Conservation (phyloP, 2,113 vertebrate species). For the Gobiocypris rarus region DNA sequence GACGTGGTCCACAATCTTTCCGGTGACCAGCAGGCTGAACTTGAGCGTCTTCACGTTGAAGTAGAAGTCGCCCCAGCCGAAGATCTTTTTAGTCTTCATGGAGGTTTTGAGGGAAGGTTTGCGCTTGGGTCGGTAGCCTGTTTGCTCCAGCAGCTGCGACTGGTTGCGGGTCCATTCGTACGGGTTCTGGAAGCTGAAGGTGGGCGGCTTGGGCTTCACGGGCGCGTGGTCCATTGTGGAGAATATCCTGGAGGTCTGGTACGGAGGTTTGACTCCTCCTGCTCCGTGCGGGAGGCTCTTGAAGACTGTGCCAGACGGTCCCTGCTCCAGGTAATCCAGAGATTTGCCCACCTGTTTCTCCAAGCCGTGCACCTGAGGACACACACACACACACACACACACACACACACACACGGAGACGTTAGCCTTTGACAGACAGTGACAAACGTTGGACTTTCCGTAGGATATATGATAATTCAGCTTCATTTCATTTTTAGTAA, state of each 20-base stretch:
- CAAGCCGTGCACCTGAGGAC: slow-evolving; percentile 78
- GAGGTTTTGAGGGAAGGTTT: slow-evolving; percentile 87
- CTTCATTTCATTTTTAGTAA: too few species aligned
- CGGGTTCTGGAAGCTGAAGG: slow-evolving; percentile 73
- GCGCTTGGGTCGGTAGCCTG: slow-evolving; percentile 81
- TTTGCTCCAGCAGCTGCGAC: slow-evolving; percentile 74
- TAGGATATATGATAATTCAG: too few species aligned
- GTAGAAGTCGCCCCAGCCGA: slow-evolving; percentile 98
- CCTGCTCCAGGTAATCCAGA: slow-evolving; percentile 84
- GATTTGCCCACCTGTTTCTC: slow-evolving; percentile 81
- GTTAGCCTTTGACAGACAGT: too few species aligned
- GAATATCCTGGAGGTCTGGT: slow-evolving; percentile 76
- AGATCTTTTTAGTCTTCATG: slow-evolving; percentile 92
- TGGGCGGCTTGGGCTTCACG: slow-evolving; percentile 78
- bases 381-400: neutral
- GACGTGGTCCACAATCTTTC: slow-evolving; percentile 94
- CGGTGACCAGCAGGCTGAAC: slow-evolving; percentile 85
- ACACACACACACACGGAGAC: too few species aligned
- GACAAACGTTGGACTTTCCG: too few species aligned
- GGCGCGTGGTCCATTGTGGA: slow-evolving; percentile 74
- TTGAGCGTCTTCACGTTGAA: slow-evolving; percentile 92
- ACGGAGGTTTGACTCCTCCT: slow-evolving; percentile 76
- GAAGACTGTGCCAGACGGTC: slow-evolving; percentile 73
- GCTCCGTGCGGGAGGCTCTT: slow-evolving; percentile 79
- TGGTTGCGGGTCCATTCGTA: slow-evolving; percentile 83